These are phyloP conservation scores for Nymphalis io DNA, from an alignment of 1,140 invertebrate species.

Conservation along the genomic window DNA sequence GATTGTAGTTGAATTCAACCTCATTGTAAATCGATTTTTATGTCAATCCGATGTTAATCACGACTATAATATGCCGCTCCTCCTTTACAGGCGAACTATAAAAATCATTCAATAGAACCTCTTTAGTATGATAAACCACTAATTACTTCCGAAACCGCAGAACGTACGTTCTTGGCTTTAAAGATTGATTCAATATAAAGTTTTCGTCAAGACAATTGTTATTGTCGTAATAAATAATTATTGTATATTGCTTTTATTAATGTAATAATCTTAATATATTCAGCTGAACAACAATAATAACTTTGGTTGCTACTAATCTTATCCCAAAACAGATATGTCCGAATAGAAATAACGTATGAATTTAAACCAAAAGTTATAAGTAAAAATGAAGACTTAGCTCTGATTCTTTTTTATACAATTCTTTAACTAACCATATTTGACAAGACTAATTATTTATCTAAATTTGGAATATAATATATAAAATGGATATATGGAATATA, in stretches of 20 bases:
- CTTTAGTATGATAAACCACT: constrained; percentile 47
- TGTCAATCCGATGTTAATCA: constrained; percentile 61
- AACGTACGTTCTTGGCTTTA: background rate
- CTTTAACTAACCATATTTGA: too few relatives aligned
- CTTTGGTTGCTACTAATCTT: too few relatives aligned
- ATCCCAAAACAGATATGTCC: too few relatives aligned
- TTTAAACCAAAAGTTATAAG: too few relatives aligned
- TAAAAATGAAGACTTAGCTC: too few relatives aligned
- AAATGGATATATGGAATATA: too few relatives aligned
- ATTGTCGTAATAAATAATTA: background rate
- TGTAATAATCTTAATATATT: background rate
- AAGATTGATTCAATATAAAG: background rate
- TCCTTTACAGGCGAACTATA: constrained; percentile 51
- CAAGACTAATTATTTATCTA: too few relatives aligned
- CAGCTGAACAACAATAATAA: background rate
- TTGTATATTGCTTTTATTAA: background rate
- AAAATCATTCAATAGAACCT: constrained; percentile 41
- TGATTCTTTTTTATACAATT: too few relatives aligned
- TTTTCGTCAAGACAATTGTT: constrained; percentile 1
- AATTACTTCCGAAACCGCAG: constrained; percentile 54
- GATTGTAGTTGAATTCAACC: constrained; percentile 49
- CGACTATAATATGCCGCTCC: constrained; percentile 54
- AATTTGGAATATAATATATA: too few relatives aligned
- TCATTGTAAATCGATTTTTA: constrained; percentile 61
- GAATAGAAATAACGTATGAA: too few relatives aligned